Base-by-base conservation (phyloP, 2,888 invertebrate species). In the Sepiola atlantica region DNA sequence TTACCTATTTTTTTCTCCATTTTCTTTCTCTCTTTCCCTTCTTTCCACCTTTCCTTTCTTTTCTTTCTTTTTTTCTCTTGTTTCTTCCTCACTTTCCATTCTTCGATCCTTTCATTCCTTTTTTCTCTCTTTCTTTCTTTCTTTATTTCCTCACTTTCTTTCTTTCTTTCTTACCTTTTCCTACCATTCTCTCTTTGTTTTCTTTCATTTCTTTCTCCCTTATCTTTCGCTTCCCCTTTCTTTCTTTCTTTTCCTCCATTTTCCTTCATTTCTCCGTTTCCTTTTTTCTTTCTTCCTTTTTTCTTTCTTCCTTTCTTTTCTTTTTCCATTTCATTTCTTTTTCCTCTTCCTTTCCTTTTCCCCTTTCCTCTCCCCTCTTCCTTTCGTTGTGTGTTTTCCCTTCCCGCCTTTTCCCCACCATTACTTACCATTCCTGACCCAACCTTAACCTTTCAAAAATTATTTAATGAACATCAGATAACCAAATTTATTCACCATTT, bases 401-500 rank as follows among this genome's bases (percentile, higher is more conserved):
- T 1, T 32, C 3, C 18, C 1, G 18, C 16, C 77, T 2, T 32
- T 77, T 21, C 0, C 16, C 32, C n/a, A 14, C 3, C n/a, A 14
- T 77, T 12, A 77, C n/a, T n/a, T 12, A n/a, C 18, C 14, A n/a
- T 32, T 77, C 16, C 18, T 77, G 16, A n/a, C 32, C n/a, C 10
- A 14, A 77, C 16, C 77, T 77, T 77, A 32, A 14, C 77, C 16
- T 32, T 77, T 32, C 45, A 45, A 32, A 77, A 77, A 77, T 77
- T 77, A 77, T 77, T 77, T 77, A 77, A 77, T 77, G 77, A 77
- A 77, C 77, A 77, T 77, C 77, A 77, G 77, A 77, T 77, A 77
- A 77, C 14, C 77, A 77, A 77, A 77, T 77, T 77, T 77, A 77
- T 77, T 14, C 77, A 77, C n/a, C n/a, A 77, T n/a, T 77, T n/a